Evolutionary conservation across 2,113 vertebrate genomes (phyloP).

Genomic region (Podarcis raffonei): DNA sequence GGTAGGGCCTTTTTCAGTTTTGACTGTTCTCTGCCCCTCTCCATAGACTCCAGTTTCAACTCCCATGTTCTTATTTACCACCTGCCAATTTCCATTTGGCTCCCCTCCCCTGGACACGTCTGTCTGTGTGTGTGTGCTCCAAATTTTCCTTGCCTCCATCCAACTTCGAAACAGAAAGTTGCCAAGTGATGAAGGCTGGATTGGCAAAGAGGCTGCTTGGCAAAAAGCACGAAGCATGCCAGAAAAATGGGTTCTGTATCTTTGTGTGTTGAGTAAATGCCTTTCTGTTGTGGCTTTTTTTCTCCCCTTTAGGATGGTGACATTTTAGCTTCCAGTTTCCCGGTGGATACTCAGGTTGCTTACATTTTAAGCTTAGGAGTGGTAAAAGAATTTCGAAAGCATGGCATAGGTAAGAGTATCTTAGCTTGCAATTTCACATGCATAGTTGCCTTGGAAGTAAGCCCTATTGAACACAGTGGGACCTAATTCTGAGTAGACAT

Average conservation of each 20-base stretch:
- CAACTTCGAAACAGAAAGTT: no score
- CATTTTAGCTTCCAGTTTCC: constrained; percentile 96
- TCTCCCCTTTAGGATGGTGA: constrained; percentile 88
- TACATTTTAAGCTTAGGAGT: constrained; percentile 98
- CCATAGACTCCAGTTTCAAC: neutral
- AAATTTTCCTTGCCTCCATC: neutral
- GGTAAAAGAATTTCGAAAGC: constrained; percentile 97
- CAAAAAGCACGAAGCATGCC: neutral
- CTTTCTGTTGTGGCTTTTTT: constrained; percentile 33
- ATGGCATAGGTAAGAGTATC: constrained; percentile 90
- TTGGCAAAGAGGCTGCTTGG: neutral
- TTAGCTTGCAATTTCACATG: neutral
- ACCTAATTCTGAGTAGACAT: no score
- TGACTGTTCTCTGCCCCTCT: neutral
- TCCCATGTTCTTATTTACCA: no score
- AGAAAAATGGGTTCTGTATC: neutral
- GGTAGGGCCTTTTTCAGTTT: neutral
- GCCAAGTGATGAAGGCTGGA: neutral
- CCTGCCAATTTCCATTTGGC: neutral
- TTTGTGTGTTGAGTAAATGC: neutral
- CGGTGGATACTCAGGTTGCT: constrained; percentile 96
- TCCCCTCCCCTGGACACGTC: neutral
- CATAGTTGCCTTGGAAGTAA: no score
- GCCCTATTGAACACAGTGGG: no score
- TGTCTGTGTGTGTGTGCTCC: neutral